These are phyloP conservation scores for Sylvilagus bachmani DNA, from an alignment of 2,113 vertebrate species.

Conservation along the genomic window DNA sequence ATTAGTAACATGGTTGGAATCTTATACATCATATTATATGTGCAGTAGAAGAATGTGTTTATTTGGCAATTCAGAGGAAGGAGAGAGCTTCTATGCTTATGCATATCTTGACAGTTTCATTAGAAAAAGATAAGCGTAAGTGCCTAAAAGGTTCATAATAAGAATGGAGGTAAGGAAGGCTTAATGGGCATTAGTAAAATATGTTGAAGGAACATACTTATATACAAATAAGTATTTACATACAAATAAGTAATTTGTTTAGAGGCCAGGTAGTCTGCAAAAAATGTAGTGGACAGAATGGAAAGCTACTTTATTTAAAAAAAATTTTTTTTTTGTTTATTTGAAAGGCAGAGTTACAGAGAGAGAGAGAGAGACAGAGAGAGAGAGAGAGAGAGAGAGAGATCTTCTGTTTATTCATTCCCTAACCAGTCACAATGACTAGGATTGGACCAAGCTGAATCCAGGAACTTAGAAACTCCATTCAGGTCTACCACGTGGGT, in stretches of 20 bases:
- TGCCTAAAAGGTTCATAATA: not conserved
- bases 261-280: not conserved
- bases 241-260: conserved; percentile 30
- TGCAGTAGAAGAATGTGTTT: conserved; percentile 6
- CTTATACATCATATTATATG: not conserved
- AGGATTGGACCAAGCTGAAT: no score
- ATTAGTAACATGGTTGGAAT: not conserved
- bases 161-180: not conserved
- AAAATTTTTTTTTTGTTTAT: no score
- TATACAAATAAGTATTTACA: no score
- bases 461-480: no score
- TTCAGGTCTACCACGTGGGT: no score
- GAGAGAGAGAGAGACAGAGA: no score
- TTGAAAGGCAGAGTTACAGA: no score
- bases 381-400: no score
- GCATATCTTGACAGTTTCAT: not conserved
- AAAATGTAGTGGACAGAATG: not conserved
- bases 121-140: conserved; percentile 25
- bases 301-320: not conserved
- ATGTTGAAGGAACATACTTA: not conserved
- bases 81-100: not conserved
- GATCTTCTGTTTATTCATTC: no score
- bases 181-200: not conserved
- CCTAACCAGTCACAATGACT: no score
- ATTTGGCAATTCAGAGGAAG: conserved; percentile 36